Evolutionary conservation across 2,113 vertebrate genomes (phyloP).

Genomic region (Pomatorhinus ruficollis): DNA sequence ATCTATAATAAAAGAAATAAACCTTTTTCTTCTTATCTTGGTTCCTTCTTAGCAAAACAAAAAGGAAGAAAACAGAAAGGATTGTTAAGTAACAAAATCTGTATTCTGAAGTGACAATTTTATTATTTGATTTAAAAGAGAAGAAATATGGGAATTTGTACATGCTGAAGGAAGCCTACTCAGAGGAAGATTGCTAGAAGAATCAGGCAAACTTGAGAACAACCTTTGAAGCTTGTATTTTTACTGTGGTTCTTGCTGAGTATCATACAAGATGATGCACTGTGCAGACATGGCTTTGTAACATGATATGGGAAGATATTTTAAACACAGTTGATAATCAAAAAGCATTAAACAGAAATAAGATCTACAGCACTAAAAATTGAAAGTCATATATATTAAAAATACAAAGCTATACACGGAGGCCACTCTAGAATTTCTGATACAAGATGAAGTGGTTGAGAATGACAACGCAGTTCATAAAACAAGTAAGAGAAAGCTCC

Average conservation of each 20-base stretch:
- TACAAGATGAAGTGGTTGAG: background rate
- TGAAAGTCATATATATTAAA: background rate
- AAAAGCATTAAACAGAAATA: background rate
- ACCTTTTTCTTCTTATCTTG: background rate
- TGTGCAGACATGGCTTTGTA: background rate
- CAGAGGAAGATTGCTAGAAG: background rate
- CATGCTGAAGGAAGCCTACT: background rate
- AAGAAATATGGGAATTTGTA: background rate
- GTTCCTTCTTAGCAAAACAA: background rate
- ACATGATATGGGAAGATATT: background rate
- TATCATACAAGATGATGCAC: background rate
- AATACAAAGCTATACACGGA: background rate
- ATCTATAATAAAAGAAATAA: background rate
- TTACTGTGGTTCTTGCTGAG: background rate
- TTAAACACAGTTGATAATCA: background rate
- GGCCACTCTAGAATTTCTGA: background rate
- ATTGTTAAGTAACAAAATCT: background rate
- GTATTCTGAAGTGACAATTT: background rate
- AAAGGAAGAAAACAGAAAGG: background rate
- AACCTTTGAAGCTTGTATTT: background rate
- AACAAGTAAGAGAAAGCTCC: background rate
- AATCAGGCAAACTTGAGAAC: background rate
- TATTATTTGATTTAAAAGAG: background rate
- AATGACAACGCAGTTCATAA: background rate
- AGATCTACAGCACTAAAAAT: background rate